phyloP scores from a whole-genome alignment of 2,797 vertebrate species.

The Salarias fasciatus region DNA sequence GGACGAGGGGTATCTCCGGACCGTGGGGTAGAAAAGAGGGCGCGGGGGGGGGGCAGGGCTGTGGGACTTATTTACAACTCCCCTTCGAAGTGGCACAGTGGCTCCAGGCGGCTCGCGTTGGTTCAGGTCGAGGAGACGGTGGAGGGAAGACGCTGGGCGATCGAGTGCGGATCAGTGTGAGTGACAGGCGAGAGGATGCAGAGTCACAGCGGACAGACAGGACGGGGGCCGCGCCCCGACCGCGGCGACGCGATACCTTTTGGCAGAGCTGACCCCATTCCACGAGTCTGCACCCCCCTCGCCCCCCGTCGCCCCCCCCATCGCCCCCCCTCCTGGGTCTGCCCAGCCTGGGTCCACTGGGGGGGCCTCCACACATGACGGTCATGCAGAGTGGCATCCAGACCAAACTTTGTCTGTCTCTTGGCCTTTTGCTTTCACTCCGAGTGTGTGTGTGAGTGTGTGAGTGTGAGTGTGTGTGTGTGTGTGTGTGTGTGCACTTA shows the following conservation, averaged over 20 bases:
- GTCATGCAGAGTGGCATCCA: constrained; percentile 78
- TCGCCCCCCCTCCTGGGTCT: constrained; percentile 9
- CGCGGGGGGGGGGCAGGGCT: not conserved
- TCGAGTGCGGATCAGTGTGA: constrained; percentile 11
- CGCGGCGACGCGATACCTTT: constrained; percentile 73
- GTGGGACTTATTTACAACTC: constrained; percentile 36
- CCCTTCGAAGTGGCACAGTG: constrained; percentile 16
- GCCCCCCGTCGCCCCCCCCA: not conserved
- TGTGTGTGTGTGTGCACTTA: constrained; percentile 9
- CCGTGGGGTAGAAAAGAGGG: not conserved
- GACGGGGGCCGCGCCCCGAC: constrained; percentile 39
- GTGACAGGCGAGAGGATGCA: constrained; percentile 34
- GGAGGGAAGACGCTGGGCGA: not conserved
- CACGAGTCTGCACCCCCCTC: constrained; percentile 35
- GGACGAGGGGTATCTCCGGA: constrained; percentile 36
- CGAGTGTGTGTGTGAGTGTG: constrained; percentile 17
- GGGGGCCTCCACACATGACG: constrained; percentile 58
- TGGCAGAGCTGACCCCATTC: constrained; percentile 79
- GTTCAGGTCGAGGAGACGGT: constrained; percentile 4
- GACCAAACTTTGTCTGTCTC: constrained; percentile 75
- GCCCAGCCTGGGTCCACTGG: constrained; percentile 9
- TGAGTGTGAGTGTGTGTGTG: not conserved
- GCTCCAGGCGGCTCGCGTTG: constrained; percentile 25
- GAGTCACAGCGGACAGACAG: constrained; percentile 48
- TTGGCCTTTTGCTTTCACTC: constrained; percentile 61